Percentiles rank a stretch among this genome's conserved stretches.
These are phyloP conservation scores for Pachycephus smyrnensis DNA, from an alignment of 2,888 invertebrate genomes.

Conservation along the genomic window DNA sequence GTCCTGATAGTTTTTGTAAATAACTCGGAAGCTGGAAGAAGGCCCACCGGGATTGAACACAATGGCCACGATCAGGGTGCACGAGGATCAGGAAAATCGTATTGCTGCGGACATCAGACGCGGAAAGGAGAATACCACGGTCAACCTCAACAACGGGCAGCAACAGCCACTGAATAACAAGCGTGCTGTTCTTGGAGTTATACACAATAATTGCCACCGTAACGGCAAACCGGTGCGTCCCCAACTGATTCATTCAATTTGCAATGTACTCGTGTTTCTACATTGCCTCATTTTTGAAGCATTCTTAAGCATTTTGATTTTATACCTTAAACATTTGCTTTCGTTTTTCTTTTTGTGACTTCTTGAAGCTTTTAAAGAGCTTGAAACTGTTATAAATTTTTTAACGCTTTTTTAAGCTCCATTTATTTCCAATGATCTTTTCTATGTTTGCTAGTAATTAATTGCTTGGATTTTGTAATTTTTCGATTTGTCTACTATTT, in stretches of 20 bases:
- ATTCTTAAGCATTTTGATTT: conserved; percentile 14
- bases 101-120: conserved; percentile 67
- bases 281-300: background rate
- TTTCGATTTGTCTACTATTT: background rate
- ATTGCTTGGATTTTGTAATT: background rate
- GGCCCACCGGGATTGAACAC: background rate
- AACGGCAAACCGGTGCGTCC: conserved; percentile 71
- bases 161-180: conserved; percentile 60
- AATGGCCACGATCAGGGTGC: conserved; percentile 83
- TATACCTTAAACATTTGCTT: conserved; percentile 16
- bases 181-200: conserved; percentile 75
- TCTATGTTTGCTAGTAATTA: background rate
- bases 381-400: background rate
- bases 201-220: conserved; percentile 72
- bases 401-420: background rate
- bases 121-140: conserved; percentile 70
- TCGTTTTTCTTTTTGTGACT: conserved; percentile 22
- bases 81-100: conserved; percentile 83
- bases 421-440: background rate
- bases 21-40: conserved; percentile 1
- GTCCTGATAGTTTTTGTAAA: background rate
- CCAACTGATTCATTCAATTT: background rate
- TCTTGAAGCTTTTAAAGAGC: background rate
- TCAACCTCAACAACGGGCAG: conserved; percentile 41
- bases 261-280: background rate